phyloP scores from a whole-genome alignment of 2,888 invertebrate genomes.

The Hypena proboscidalis region DNA sequence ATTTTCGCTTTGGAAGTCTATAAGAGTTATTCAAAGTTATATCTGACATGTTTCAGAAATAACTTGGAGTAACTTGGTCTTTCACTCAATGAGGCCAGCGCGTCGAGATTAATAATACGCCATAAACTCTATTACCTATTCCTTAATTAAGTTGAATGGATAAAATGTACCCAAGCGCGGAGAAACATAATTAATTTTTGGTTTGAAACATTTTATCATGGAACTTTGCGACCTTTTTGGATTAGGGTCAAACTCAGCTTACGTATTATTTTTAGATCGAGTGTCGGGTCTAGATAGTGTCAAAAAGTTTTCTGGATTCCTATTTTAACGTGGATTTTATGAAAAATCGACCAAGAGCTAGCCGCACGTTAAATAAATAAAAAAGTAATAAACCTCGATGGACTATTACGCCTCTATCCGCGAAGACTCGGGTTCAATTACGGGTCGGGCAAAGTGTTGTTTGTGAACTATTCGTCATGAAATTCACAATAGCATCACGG shows the following conservation, averaged over 20 bases:
- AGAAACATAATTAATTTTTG: slow-evolving; percentile 67
- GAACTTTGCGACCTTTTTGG: slow-evolving; percentile 37
- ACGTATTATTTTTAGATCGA: slow-evolving; percentile 12
- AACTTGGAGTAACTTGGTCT: no score
- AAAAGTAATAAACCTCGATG: no score
- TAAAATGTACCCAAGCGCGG: slow-evolving; percentile 68
- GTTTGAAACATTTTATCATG: slow-evolving; percentile 46
- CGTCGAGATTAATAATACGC: slow-evolving; percentile 71
- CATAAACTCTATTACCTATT: slow-evolving; percentile 73
- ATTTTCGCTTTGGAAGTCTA: slow-evolving; percentile 11
- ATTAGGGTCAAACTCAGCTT: slow-evolving; percentile 14
- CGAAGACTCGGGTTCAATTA: no score
- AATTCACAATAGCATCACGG: no score
- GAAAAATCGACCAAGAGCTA: no score
- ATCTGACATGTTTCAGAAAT: slow-evolving; percentile 46
- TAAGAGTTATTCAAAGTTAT: slow-evolving; percentile 45
- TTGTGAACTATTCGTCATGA: no score
- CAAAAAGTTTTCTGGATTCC: slow-evolving; percentile 7
- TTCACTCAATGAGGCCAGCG: slow-evolving; percentile 50
- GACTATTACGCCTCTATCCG: no score
- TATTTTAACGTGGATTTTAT: no score
- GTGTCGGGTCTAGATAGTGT: slow-evolving; percentile 6
- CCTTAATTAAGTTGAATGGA: slow-evolving; percentile 76
- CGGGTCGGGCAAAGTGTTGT: no score
- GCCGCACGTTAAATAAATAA: no score